Conservation (phyloP, 2,888 invertebrate species). For the Diplolepis rosae region DNA sequence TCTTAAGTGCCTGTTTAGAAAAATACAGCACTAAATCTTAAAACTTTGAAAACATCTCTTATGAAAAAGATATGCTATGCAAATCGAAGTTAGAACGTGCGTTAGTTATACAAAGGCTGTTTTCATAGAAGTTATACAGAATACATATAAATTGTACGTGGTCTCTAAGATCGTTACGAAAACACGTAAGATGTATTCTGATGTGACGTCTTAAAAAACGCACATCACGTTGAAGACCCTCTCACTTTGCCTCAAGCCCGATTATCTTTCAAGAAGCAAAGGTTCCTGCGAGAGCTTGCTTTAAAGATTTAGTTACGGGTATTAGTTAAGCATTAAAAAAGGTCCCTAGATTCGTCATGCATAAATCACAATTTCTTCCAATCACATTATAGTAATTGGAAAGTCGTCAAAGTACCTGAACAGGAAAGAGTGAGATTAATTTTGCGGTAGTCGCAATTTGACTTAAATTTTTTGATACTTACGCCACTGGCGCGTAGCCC, state of each 20-base stretch:
- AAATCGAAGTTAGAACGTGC: too few species aligned
- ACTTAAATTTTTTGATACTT: conserved; percentile 55
- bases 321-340: neutral
- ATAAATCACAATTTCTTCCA: neutral
- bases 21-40: too few species aligned
- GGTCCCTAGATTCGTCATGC: neutral
- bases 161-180: neutral
- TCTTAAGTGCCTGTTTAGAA: too few species aligned
- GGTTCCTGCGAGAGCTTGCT: neutral
- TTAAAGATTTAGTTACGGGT: neutral
- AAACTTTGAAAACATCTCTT: too few species aligned
- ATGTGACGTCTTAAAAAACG: neutral
- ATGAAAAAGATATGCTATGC: too few species aligned
- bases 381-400: neutral
- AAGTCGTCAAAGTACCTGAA: neutral
- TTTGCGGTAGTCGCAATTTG: neutral
- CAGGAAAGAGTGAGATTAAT: neutral
- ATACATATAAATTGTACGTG: neutral
- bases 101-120: too few species aligned
- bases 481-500: conserved; percentile 71
- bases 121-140: too few species aligned
- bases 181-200: neutral
- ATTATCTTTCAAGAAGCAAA: neutral
- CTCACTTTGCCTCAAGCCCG: neutral
- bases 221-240: neutral